Evolutionary conservation across 2,113 vertebrate genomes (phyloP).

Genomic region (Dunckerocampus dactyliophorus): DNA sequence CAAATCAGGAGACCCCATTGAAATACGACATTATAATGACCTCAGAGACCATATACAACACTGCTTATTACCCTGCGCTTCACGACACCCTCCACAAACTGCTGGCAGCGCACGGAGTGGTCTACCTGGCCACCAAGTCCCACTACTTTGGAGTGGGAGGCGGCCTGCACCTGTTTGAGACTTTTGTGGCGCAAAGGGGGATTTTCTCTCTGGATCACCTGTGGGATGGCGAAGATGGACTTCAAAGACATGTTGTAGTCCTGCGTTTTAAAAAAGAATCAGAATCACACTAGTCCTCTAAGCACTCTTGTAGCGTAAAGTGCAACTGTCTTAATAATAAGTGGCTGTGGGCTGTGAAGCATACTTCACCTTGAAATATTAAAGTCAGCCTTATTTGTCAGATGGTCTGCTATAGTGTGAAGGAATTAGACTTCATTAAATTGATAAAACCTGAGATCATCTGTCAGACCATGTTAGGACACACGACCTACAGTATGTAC

Average conservation of each 20-base stretch:
- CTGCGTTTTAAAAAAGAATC: conserved; percentile 75
- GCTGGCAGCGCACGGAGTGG: conserved; percentile 70
- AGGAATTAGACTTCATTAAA: too few species aligned
- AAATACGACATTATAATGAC: conserved; percentile 90
- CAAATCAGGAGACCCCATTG: conserved; percentile 50
- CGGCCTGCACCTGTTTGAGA: conserved; percentile 83
- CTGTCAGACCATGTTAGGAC: too few species aligned
- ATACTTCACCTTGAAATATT: too few species aligned
- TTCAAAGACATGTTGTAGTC: conserved; percentile 82
- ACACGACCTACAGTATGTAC: too few species aligned
- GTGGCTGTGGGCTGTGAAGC: too few species aligned
- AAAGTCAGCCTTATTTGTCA: too few species aligned
- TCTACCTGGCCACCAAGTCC: conserved; percentile 88
- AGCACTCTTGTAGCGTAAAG: not conserved
- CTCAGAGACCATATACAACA: conserved; percentile 94
- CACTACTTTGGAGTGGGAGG: conserved; percentile 96
- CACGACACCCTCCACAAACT: conserved; percentile 78
- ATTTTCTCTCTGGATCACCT: conserved; percentile 74
- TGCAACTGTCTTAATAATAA: not conserved
- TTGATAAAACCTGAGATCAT: too few species aligned
- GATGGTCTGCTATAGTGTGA: too few species aligned
- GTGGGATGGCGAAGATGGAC: conserved; percentile 79
- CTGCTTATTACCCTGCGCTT: conserved; percentile 78
- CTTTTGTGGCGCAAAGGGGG: conserved; percentile 75
- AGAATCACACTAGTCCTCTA: not conserved